phyloP scores from a whole-genome alignment of 2,797 vertebrate genomes.

The Phrynocephalus guinanensis region DNA sequence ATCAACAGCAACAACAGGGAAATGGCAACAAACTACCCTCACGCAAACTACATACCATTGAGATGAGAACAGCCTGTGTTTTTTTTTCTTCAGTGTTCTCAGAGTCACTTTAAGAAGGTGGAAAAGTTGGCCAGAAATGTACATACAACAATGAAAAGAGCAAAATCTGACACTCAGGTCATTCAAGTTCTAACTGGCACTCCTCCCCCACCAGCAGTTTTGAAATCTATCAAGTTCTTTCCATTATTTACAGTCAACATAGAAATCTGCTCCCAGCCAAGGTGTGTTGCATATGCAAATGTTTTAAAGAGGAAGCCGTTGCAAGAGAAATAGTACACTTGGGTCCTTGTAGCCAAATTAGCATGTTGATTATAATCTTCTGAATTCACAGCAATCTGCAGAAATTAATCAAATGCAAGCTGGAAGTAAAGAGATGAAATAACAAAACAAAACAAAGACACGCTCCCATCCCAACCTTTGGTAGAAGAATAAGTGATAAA shows the following conservation, averaged over 20 bases:
- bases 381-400: neutral
- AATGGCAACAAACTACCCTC: neutral
- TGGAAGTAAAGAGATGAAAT: neutral
- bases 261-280: constrained; percentile 14
- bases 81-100: neutral
- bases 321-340: constrained; percentile 8
- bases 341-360: neutral
- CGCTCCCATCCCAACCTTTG: no score
- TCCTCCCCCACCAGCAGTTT: constrained; percentile 2
- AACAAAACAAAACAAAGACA: neutral
- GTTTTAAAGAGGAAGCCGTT: neutral
- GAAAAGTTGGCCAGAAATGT: constrained; percentile 22
- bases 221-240: constrained; percentile 18
- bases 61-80: constrained; percentile 4
- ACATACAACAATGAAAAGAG: constrained; percentile 24
- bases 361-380: neutral
- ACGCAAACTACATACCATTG: neutral
- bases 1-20: neutral
- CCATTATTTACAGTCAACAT: constrained; percentile 46
- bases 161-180: constrained; percentile 16
- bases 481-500: neutral
- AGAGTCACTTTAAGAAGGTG: constrained; percentile 19
- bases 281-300: constrained; percentile 14
- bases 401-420: constrained; percentile 5
- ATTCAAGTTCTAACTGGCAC: constrained; percentile 36